Base-by-base conservation (phyloP, 2,888 invertebrate species). In the Heliconius aoede region DNA sequence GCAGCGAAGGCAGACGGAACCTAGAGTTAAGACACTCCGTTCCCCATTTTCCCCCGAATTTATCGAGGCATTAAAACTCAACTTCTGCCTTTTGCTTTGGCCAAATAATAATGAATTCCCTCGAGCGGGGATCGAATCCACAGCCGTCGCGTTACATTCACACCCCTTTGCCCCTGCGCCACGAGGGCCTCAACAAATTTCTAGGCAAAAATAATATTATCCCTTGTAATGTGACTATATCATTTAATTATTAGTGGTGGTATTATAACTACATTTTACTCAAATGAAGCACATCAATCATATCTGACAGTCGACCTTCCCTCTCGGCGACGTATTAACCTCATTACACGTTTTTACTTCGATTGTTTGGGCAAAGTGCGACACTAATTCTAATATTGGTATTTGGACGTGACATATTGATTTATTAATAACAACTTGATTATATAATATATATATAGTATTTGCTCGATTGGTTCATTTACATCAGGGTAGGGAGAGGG, bases 231-330 rank as follows among this genome's bases (percentile, higher is more conserved):
- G 8, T 11, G 26, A 24, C 3, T 67, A 28, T 30, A 18, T 18
- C n/a, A 69, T 55, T 69, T 72, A 13, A 60, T 72, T 30, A 67
- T 60, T 68, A 58, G 40, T 51, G 18, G 18, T 18, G 74, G 61
- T n/a, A 74, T 74, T 69, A 68, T 32, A 26, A 69, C 24, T 28
- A 61, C 51, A 51, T 73, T 62, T 73, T 65, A 60, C 68, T 67
- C 40, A 60, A 74, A 60, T 30, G 67, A 40, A 40, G 40, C 30
- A 13, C 69, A 75, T 69, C 62, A 69, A 69, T 75, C 69, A 69
- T 55, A 69, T 71, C 32, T 71, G 75, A 71, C 71, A 71, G 32
- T 51, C 62, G 36, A 64, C 71, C 74, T 74, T 61, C 62, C 61
- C 51, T 51, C 36, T 55, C n/a, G 55, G 40, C 62, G 24, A 21